Conservation (phyloP, 92 coral and sea anemone genomes). For the Pocillopora grandis region DNA sequence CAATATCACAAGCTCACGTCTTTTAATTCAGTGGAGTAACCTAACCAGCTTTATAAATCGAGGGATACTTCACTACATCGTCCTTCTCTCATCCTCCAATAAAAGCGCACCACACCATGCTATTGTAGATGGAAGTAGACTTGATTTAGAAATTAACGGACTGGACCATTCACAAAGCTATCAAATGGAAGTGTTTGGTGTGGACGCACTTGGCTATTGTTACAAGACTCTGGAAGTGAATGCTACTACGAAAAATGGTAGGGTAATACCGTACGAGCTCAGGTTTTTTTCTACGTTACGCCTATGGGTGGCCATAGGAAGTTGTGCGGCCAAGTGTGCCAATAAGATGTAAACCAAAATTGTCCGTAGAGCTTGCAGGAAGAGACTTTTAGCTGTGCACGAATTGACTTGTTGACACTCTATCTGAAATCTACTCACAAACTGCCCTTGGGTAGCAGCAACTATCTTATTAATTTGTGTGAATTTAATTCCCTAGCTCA, state of each 20-base stretch:
- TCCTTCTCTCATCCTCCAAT: neutral
- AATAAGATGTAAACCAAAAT: too few species aligned
- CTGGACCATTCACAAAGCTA: conserved; percentile 4
- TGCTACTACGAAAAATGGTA: neutral
- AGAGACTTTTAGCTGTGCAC: too few species aligned
- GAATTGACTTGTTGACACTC: too few species aligned
- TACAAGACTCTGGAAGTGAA: neutral
- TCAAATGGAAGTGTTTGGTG: conserved; percentile 4
- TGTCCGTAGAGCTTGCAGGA: too few species aligned
- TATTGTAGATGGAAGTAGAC: neutral
- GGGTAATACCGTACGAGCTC: neutral
- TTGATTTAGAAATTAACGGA: neutral
- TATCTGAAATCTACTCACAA: too few species aligned
- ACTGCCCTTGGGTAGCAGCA: too few species aligned
- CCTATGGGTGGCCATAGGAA: too few species aligned
- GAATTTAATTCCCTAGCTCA: too few species aligned
- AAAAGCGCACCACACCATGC: neutral
- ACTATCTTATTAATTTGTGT: too few species aligned
- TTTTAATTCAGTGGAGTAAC: neutral
- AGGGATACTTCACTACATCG: neutral
- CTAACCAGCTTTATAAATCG: neutral
- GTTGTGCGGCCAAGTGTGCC: too few species aligned
- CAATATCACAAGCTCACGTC: neutral
- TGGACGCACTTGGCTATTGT: neutral
- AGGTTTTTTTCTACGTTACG: too few species aligned